Evolutionary conservation across 2,113 vertebrate species (phyloP), one percentile per base, ranked within the genome.

Genomic region (Diphyllodes magnificus): DNA sequence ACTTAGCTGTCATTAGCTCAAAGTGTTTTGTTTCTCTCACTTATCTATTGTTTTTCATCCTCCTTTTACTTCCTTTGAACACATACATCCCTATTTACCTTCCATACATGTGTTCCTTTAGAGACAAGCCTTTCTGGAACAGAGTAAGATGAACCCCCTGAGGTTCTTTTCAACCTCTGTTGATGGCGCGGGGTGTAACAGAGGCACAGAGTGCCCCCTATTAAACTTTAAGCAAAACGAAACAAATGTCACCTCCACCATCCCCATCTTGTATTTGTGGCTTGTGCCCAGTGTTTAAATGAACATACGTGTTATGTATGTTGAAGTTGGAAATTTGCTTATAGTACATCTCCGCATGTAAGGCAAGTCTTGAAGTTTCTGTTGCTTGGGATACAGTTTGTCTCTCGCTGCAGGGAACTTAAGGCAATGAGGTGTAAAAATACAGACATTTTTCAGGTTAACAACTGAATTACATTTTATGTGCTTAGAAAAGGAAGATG

Each of bases 131-230:
- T 85, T 75, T 82, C 23, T 91, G 57, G 5, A 80, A 35, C 0
- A 0, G 35, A 39, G 4, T n/a, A 79, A 71, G 28, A 31, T 71
- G 13, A 63, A 63, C 4, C 2, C 8, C 6, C 21, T 8, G 28
- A 20, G 11, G 10, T 82, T 71, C 15, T 50, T 82, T 82, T 54
- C 39, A 71, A 3, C 15, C 23, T 66, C 16, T 71, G 7, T 59
- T 66, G 50, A n/a, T 75, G 25, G 3, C n/a, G n/a, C 0, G 0
- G n/a, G 39, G 23, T 79, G 24, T 76, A 51, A 80, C 31, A 59
- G 27, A 44, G 40, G 17, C 40, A 51, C 1, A 25, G 28, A 31
- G n/a, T 37, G 14, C 2, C 17, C 19, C 3, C 6, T 59, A 0
- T 50, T 54, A 66, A 82, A 37, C 30, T 66, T 65, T 20, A 71